Base-by-base conservation (phyloP, 2,797 vertebrate species). In the Alca torda region DNA sequence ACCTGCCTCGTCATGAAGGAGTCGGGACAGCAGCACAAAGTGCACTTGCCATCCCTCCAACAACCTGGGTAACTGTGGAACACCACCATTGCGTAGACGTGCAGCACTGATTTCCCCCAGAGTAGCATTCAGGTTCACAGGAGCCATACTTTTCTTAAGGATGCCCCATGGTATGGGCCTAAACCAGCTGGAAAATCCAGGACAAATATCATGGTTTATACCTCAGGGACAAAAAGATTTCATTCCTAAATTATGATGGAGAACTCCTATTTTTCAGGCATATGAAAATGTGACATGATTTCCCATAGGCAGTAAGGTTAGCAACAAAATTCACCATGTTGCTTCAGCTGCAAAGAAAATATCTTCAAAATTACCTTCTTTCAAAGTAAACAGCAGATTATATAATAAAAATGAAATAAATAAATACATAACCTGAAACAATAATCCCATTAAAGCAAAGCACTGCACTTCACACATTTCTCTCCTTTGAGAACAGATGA, bases 31-130 rank as follows among this genome's bases (percentile, higher is more conserved):
- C 0, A 0, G 37, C 67, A 82, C 4, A 37, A 70, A 53, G 10
- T 9, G 33, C 10, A 8, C 48, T 46, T 39, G 16, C 8, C 24
- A 43, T 54, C 28, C 26, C 76, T 60, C 33, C 65, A 28, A 6
- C 50, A 59, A 7, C 63, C 18, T 28, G 37, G 16, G 30, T 6
- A 45, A 3, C 23, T 37, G 23, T 13, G 54, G 39, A 73, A 70
- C 12, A 54, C 0, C 59, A 67, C 16, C 48, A 5, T 0, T 56
- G 51, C 0, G 1, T 6, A 18, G 7, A 11, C 0, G 1, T 9
- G 9, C 43, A 69, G 48, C n/a, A 50, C n/a, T 13, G 10, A 53
- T 60, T 83, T 82, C 56, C 39, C 37, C 73, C 54, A 57, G 24
- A 31, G n/a, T 8, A 64, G 16, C 1, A 0, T 28, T 67, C 25